Evolutionary conservation across 2,888 invertebrate genomes (phyloP).

Genomic region (Clitarchus hookeri): DNA sequence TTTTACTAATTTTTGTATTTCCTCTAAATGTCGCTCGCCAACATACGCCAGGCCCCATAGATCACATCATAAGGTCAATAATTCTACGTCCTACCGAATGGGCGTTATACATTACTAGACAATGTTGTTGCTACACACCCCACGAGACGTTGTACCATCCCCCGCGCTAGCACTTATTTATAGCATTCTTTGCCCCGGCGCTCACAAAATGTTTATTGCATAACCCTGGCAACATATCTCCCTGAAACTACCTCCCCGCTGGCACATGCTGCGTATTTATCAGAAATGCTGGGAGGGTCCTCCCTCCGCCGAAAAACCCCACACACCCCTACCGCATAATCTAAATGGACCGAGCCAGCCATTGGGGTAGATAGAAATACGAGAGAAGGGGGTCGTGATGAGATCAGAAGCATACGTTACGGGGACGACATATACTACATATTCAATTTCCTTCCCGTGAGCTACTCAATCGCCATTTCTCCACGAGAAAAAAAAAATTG

Average conservation of each 20-base stretch:
- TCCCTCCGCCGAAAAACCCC: background rate
- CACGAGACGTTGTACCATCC: background rate
- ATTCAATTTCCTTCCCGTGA: background rate
- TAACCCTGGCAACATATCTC: background rate
- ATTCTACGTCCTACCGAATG: no score
- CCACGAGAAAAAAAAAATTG: no score
- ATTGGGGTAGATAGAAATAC: background rate
- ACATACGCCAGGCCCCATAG: no score
- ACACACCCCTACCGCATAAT: background rate
- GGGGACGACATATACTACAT: background rate
- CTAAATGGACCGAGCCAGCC: background rate
- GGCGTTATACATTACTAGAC: no score
- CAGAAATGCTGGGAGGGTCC: background rate
- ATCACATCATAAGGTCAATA: no score
- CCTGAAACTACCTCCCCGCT: background rate
- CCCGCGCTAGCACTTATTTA: background rate
- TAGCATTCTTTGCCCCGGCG: background rate
- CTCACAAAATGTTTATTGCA: background rate
- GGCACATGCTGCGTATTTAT: background rate
- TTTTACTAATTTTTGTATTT: no score
- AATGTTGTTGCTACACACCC: background rate
- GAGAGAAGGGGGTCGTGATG: background rate
- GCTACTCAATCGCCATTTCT: background rate
- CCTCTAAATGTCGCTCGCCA: no score
- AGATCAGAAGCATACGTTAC: constrained; percentile 1